Evolutionary conservation across 2,113 vertebrate species (phyloP), one percentile per base, ranked within the genome.

Genomic region (Falcunculus frontatus): DNA sequence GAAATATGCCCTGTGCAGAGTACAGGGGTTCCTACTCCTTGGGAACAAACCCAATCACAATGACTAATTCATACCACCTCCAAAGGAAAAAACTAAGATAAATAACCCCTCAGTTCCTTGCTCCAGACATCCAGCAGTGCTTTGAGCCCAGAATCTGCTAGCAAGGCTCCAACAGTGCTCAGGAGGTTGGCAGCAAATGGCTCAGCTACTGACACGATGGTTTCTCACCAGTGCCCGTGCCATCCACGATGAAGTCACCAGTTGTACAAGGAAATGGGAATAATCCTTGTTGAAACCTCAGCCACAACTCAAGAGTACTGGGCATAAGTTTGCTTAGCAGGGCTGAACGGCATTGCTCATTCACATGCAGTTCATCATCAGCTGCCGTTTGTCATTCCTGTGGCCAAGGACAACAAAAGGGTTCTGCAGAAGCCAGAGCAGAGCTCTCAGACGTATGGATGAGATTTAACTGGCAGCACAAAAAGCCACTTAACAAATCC

Each of bases 391-490:
- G 52, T 49, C 87, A 68, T n/a, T 89, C n/a, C 77, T 44, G 60
- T 8, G 77, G 95, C 96, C 93, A 96, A 96, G 60, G 76, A 94
- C 84, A 96, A 96, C 94, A 96, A 35, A 77, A 91, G 39, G 30
- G 63, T 56, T 81, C 44, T 0, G 25, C 73, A 87, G 73, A 91
- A 93, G 93, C 91, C 91, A 89, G 80, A 78, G 69, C 56, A 67
- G 39, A 75, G 84, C 73, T 91, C 80, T 52, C 16, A 11, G 56
- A 95, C 0, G 26, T 77, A 94, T 62, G 90, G 92, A 86, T 55
- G 83, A 90, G 63, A 84, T 89, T 86, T 81, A 93, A 81, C 74
- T 90, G 79, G 68, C 90, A 89, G 53, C 6, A 3, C 44, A 89
- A 78, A 95, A 84, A 94, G 57, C 29, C 69, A 41, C 52, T 87